Conservation (phyloP, 2,797 vertebrate genomes). For the Malacoraja senta region DNA sequence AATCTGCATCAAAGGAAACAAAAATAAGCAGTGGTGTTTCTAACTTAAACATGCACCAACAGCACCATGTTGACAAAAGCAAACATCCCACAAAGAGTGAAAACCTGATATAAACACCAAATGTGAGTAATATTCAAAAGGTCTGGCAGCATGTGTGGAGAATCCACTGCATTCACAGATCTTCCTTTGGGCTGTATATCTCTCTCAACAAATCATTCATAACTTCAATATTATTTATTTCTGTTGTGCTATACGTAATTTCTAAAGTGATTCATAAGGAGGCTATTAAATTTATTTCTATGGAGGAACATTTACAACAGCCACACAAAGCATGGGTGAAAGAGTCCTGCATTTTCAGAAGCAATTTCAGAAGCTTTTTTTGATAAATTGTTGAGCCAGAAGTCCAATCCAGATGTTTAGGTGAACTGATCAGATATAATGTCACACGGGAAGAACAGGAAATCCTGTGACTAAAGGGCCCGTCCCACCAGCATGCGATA, state of each 20-base stretch:
- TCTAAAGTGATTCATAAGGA: neutral
- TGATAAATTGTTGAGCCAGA: neutral
- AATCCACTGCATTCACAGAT: too few species aligned
- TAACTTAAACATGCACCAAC: too few species aligned
- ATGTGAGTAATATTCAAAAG: too few species aligned
- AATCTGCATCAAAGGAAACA: neutral
- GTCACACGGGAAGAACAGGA: neutral
- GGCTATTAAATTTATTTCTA: neutral
- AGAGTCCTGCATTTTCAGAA: neutral
- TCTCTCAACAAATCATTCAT: too few species aligned
- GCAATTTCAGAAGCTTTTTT: neutral
- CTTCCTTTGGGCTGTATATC: too few species aligned
- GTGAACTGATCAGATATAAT: neutral
- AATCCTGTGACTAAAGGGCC: too few species aligned
- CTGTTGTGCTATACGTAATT: neutral
- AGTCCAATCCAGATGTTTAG: neutral
- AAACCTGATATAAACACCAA: too few species aligned
- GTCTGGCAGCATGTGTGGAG: too few species aligned
- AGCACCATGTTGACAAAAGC: neutral
- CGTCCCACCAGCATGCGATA: too few species aligned
- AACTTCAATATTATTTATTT: too few species aligned
- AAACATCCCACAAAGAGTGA: too few species aligned
- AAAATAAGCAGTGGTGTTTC: neutral
- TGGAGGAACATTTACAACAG: neutral
- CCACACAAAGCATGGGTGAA: neutral